Evolutionary conservation across 2,888 invertebrate species (phyloP).

Genomic region (Fragum sueziense): DNA sequence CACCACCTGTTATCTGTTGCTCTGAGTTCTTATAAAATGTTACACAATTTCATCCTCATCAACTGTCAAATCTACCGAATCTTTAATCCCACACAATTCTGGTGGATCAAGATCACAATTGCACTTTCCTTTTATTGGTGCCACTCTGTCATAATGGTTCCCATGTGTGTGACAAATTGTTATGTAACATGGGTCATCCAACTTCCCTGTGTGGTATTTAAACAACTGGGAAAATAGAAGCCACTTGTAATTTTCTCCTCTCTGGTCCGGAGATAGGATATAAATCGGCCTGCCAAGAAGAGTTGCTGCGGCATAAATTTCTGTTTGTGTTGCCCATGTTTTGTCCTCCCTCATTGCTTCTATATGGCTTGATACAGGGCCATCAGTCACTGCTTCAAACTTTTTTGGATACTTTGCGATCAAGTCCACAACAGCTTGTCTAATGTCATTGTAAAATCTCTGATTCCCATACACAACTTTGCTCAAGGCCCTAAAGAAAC

Average conservation of each 20-base stretch:
- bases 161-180: slow-evolving; percentile 77
- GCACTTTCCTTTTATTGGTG: slow-evolving; percentile 59
- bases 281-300: slow-evolving; percentile 71
- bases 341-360: slow-evolving; percentile 64
- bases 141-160: slow-evolving; percentile 76
- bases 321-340: slow-evolving; percentile 75
- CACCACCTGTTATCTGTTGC: too few species aligned
- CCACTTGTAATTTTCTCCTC: slow-evolving; percentile 70
- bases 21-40: background rate
- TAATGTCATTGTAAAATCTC: slow-evolving; percentile 68
- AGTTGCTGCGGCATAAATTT: slow-evolving; percentile 76
- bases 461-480: slow-evolving; percentile 74
- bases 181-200: slow-evolving; percentile 66
- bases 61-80: slow-evolving; percentile 67
- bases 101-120: slow-evolving; percentile 72
- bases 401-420: slow-evolving; percentile 66
- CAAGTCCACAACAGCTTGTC: slow-evolving; percentile 73
- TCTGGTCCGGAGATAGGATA: slow-evolving; percentile 72
- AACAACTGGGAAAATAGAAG: slow-evolving; percentile 70
- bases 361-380: slow-evolving; percentile 65
- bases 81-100: slow-evolving; percentile 62
- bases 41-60: slow-evolving; percentile 51
- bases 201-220: slow-evolving; percentile 36
- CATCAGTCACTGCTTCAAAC: slow-evolving; percentile 73
- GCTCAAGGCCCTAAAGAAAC: slow-evolving; percentile 76